Evolutionary conservation across 2,113 vertebrate genomes (phyloP).

Genomic region (Antechinus flavipes): DNA sequence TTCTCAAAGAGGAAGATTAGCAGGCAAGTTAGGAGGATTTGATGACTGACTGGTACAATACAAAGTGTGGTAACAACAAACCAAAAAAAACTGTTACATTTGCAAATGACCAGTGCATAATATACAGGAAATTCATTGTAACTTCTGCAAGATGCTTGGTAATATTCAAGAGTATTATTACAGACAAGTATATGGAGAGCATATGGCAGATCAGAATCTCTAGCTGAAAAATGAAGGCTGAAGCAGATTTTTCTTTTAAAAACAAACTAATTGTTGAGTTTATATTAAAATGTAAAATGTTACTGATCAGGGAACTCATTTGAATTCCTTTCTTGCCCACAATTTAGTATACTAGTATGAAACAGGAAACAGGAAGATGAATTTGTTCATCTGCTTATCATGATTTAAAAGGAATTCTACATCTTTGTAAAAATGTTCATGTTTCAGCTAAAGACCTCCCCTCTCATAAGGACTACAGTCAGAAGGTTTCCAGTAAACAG

Average conservation of each 20-base stretch:
- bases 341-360: background rate
- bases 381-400: background rate
- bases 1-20: background rate
- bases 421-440: background rate
- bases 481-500: background rate
- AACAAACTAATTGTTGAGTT: background rate
- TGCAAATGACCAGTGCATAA: background rate
- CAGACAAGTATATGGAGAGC: background rate
- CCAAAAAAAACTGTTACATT: background rate
- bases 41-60: background rate
- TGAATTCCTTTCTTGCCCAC: background rate
- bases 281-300: background rate
- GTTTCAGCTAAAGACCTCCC: background rate
- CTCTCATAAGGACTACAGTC: background rate
- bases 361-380: background rate
- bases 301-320: background rate
- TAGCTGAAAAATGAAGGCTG: fast-evolving
- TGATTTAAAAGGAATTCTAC: background rate
- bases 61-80: background rate
- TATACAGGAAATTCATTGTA: background rate
- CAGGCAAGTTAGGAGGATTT: background rate
- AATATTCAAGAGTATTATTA: background rate
- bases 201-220: too few species aligned
- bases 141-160: background rate
- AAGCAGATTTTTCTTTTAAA: background rate